Conservation (phyloP, 2,113 vertebrate species). For the Ondatra zibethicus region DNA sequence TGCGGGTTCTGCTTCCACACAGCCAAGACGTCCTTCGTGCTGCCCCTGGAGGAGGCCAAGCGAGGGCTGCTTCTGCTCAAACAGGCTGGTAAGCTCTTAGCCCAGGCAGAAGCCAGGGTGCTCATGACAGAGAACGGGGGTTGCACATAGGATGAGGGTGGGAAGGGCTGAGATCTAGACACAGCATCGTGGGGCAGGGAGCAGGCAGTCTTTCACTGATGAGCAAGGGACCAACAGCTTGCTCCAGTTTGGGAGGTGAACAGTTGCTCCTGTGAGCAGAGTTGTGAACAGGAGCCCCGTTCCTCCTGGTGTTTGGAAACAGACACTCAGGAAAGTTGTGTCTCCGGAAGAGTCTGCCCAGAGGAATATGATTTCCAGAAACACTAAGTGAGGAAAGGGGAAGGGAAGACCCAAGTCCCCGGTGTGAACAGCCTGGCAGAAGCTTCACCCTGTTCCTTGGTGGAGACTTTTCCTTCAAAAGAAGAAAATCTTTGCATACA, state of each 20-base stretch:
- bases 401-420: background rate
- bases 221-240: background rate
- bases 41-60: constrained; percentile 94
- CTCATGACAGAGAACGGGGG: rapidly evolving
- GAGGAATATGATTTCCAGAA: background rate
- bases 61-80: constrained; percentile 89
- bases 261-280: background rate
- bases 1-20: constrained; percentile 99
- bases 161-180: background rate
- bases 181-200: background rate
- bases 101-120: rapidly evolving
- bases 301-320: rapidly evolving
- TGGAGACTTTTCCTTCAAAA: background rate
- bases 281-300: background rate
- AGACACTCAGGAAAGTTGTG: background rate
- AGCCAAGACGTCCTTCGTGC: constrained; percentile 95
- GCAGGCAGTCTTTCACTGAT: background rate
- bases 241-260: too few relatives aligned
- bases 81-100: constrained; percentile 87
- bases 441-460: background rate
- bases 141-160: rapidly evolving
- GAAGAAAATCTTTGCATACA: background rate
- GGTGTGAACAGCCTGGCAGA: background rate
- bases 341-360: rapidly evolving
- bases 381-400: background rate